These are phyloP conservation scores for Caenorhabditis angaria DNA, from an alignment of 2,888 invertebrate species.

Conservation along the genomic window DNA sequence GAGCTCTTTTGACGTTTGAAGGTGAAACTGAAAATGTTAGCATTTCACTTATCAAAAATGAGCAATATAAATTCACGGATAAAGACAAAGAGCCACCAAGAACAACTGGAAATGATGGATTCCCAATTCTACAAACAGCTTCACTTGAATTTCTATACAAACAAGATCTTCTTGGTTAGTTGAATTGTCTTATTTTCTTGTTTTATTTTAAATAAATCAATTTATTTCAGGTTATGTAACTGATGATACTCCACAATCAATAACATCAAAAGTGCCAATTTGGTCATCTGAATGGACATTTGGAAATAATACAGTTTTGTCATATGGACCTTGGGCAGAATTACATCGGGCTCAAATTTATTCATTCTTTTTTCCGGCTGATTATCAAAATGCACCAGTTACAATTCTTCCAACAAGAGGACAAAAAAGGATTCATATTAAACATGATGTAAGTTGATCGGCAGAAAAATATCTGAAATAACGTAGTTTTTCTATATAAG, in stretches of 20 bases:
- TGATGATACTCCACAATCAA: constrained; percentile 45
- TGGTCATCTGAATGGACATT: constrained; percentile 75
- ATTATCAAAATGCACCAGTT: constrained; percentile 50
- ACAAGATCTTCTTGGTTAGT: constrained; percentile 91
- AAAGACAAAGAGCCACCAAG: constrained; percentile 80
- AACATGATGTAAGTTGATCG: constrained; percentile 81
- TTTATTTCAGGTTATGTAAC: constrained; percentile 83
- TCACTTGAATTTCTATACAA: constrained; percentile 93
- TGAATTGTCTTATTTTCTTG: constrained; percentile 79
- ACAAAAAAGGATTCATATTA: constrained; percentile 54
- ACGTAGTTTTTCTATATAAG: too few species aligned
- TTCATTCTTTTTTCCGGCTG: constrained; percentile 89
- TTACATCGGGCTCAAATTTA: constrained; percentile 92
- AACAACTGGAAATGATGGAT: constrained; percentile 89
- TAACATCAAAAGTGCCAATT: constrained; percentile 54
- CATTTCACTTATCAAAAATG: constrained; percentile 91
- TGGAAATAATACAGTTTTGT: constrained; percentile 92
- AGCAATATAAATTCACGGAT: constrained; percentile 86
- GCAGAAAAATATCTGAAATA: background rate
- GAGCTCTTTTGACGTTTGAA: constrained; percentile 54
- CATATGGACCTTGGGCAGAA: constrained; percentile 99
- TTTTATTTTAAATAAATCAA: constrained; percentile 97
- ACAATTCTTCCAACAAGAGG: constrained; percentile 51
- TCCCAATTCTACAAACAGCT: constrained; percentile 94
- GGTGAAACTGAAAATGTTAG: constrained; percentile 86